Evolutionary conservation across 2,888 invertebrate species (phyloP), one percentile per base, ranked within the genome.

Genomic region (Margaritifera margaritifera): DNA sequence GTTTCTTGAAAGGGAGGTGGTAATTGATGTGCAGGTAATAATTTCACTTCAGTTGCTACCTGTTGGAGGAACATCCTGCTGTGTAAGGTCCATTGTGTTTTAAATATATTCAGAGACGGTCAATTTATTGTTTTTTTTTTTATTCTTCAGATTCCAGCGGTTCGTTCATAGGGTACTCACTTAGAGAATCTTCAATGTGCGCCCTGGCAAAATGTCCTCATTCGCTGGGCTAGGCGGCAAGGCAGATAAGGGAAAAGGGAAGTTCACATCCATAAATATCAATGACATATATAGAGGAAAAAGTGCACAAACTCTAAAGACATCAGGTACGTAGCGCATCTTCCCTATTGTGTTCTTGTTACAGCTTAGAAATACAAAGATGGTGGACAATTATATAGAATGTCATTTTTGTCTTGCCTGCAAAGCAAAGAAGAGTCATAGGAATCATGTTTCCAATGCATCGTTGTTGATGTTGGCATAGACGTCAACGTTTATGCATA

Each of bases 221-320:
- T 94, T 94, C 94, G 94, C 95, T 92, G 95, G 95, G 94, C 93
- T 93, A 92, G 93, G 94, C 94, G 92, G 93, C 92, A 91, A 91
- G 88, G 94, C 94, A 93, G 94, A 94, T 93, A 94, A 94, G 93
- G 94, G 94, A 93, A 97, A 97, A 93, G 94, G 95, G 92, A 98
- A 96, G 93, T 98, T 94, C 93, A 95, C 96, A 92, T 95, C 96
- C 91, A 94, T 98, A 93, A 97, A 98, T 93, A 97, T 98, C 94
- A 98, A 98, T 94, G 96, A 93, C 93, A 93, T 98, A 92, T 97
- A 96, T 92, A 95, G 95, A 82, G 90, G 90, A 66, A 93, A 90
- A 79, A 89, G 88, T 84, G 86, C 87, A 72, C 89, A 90, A 84
- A 88, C 89, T 79, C 90, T 88, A 73, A 90, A 90, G 85, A 86